A percentile compares a stretch with the other conserved stretches of the same genome.
phyloP scores from a whole-genome alignment of 2,113 vertebrate species.

The Seriola quinqueradiata region DNA sequence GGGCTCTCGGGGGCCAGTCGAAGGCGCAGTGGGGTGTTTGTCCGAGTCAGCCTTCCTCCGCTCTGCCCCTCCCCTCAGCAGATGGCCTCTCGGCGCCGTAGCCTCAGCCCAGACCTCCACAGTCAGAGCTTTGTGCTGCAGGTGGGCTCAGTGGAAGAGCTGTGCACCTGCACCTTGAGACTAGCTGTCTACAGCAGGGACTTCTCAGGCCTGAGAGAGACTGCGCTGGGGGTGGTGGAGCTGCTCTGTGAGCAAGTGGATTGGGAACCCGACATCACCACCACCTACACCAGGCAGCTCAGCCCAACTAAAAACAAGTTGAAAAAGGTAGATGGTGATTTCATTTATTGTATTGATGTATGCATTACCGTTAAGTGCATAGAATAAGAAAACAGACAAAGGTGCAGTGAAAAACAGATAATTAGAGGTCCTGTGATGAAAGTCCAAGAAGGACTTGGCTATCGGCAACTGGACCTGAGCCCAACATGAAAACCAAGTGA shows the following conservation, averaged over 20 bases:
- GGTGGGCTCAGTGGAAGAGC: slow-evolving; percentile 77
- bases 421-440: no score
- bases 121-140: slow-evolving; percentile 79
- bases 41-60: slow-evolving; percentile 82
- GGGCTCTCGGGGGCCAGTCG: slow-evolving; percentile 79
- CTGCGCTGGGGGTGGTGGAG: slow-evolving; percentile 83
- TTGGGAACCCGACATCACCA: slow-evolving; percentile 75
- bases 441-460: no score
- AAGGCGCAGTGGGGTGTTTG: slow-evolving; percentile 71
- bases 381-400: not conserved
- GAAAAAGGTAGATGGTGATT: slow-evolving; percentile 82
- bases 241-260: slow-evolving; percentile 82
- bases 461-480: no score
- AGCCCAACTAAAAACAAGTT: slow-evolving; percentile 79
- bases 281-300: slow-evolving; percentile 81
- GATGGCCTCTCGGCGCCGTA: slow-evolving; percentile 55
- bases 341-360: not conserved
- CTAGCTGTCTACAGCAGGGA: slow-evolving; percentile 82
- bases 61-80: slow-evolving; percentile 63
- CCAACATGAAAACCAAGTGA: not conserved
- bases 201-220: slow-evolving; percentile 81
- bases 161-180: slow-evolving; percentile 79
- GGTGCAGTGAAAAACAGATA: not conserved
- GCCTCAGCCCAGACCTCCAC: slow-evolving; percentile 74
- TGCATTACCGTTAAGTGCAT: not conserved